Evolutionary conservation across 2,888 invertebrate genomes (phyloP).

Genomic region (Drosophila paramelanica): DNA sequence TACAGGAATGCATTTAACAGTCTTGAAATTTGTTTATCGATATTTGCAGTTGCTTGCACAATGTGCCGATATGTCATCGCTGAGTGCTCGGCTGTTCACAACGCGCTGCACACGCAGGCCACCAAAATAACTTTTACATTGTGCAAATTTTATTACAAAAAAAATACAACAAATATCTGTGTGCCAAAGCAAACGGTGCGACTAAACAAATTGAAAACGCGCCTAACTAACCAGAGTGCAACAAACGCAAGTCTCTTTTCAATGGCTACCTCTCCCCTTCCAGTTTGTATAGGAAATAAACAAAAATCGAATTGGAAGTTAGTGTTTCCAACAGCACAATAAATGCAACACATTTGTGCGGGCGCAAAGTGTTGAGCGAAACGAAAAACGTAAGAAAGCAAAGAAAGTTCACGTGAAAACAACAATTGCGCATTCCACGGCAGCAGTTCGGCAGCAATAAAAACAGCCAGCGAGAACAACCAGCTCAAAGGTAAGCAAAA

Average conservation of each 20-base stretch:
- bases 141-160: slow-evolving; percentile 9
- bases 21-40: slow-evolving; percentile 6
- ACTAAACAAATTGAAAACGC: not conserved
- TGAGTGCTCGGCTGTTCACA: slow-evolving; percentile 30
- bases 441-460: slow-evolving; percentile 42
- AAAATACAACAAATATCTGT: slow-evolving; percentile 8
- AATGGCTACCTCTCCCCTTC: slow-evolving; percentile 60
- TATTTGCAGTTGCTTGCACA: not conserved
- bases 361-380: slow-evolving; percentile 57
- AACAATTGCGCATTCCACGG: slow-evolving; percentile 73
- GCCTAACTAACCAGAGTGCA: slow-evolving; percentile 1
- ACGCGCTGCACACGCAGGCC: slow-evolving; percentile 17
- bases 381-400: slow-evolving; percentile 41
- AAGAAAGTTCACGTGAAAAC: slow-evolving; percentile 57
- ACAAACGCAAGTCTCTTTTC: slow-evolving; percentile 26
- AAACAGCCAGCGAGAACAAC: slow-evolving; percentile 46
- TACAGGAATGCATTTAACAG: not conserved
- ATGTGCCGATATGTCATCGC: slow-evolving; percentile 14
- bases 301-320: slow-evolving; percentile 63
- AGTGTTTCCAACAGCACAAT: slow-evolving; percentile 54
- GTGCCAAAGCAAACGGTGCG: slow-evolving; percentile 32
- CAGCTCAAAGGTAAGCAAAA: slow-evolving; percentile 65
- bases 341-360: slow-evolving; percentile 67
- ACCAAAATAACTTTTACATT: slow-evolving; percentile 14
- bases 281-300: slow-evolving; percentile 60